Conservation (phyloP, 2,113 vertebrate genomes). For the Tychaedon coryphoeus region DNA sequence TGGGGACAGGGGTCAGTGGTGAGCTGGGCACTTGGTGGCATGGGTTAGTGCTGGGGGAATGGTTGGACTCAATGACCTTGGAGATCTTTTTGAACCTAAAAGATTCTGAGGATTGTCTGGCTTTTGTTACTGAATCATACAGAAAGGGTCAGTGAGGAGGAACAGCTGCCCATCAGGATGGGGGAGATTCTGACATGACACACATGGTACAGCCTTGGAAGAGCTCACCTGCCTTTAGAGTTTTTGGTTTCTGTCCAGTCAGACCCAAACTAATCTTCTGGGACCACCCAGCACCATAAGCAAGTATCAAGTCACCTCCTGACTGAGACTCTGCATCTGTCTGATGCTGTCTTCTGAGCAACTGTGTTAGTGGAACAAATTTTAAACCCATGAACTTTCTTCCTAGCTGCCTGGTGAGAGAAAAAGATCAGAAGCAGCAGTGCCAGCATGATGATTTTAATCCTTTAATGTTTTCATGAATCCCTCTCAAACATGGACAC, state of each 20-base stretch:
- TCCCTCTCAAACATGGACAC: not conserved
- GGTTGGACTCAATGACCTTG: not conserved
- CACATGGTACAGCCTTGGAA: accelerated
- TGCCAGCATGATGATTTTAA: not conserved
- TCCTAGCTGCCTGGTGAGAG: not conserved
- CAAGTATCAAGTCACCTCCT: not conserved
- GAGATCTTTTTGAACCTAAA: not conserved
- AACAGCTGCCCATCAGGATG: not conserved
- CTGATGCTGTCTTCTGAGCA: not conserved
- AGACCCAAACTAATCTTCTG: not conserved
- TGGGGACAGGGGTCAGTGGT: not conserved
- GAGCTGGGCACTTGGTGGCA: not conserved
- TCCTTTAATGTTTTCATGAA: not conserved
- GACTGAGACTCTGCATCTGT: not conserved
- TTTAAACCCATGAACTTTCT: not conserved
- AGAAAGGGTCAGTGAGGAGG: not conserved
- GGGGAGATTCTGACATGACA: not conserved
- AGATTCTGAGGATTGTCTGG: not conserved
- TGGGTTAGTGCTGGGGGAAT: not conserved
- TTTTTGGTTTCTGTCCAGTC: not conserved
- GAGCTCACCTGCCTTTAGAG: not conserved
- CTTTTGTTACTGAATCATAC: not conserved
- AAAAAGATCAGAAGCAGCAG: not conserved
- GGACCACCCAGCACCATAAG: not conserved
- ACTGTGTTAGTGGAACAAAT: not conserved